These are phyloP conservation scores for Odobenus rosmarus DNA, from an alignment of 2,113 vertebrate genomes.

Conservation along the genomic window DNA sequence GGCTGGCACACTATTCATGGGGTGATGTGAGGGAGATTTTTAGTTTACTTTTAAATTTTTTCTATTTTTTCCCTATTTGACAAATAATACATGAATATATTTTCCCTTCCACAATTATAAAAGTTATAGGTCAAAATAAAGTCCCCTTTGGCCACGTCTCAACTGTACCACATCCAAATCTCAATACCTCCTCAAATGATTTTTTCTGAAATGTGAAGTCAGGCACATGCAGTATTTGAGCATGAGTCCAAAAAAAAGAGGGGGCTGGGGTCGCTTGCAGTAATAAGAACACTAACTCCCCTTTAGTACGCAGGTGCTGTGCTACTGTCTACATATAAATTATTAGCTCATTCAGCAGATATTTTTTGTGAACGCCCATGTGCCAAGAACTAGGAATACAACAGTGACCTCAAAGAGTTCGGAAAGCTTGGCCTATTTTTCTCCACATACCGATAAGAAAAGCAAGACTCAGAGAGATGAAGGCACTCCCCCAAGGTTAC, in stretches of 20 bases:
- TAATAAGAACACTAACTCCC: not conserved
- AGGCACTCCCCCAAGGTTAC: not conserved
- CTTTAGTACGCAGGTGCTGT: not conserved
- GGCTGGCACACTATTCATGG: not conserved
- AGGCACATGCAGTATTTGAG: not conserved
- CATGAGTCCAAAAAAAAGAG: not conserved
- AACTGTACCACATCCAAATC: not conserved
- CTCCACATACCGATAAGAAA: not conserved
- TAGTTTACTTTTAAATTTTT: not conserved
- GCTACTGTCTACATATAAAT: not conserved
- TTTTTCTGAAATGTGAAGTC: constrained; percentile 8
- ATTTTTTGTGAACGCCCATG: not conserved
- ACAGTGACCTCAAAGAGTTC: not conserved
- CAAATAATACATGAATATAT: not conserved
- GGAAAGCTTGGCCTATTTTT: not conserved
- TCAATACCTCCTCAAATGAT: not conserved
- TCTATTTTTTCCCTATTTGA: not conserved
- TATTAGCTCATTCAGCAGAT: not conserved
- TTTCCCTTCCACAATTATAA: not conserved
- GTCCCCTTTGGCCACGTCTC: not conserved
- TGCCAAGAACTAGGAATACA: not conserved
- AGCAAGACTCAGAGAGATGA: constrained; percentile 20
- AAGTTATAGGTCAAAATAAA: constrained; percentile 29
- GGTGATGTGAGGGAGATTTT: not conserved
- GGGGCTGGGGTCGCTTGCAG: not conserved